Percentiles rank a stretch among this genome's conserved stretches.
These are phyloP conservation scores for Chiroxiphia lanceolata DNA, from an alignment of 2,797 vertebrate species.

Conservation along the genomic window DNA sequence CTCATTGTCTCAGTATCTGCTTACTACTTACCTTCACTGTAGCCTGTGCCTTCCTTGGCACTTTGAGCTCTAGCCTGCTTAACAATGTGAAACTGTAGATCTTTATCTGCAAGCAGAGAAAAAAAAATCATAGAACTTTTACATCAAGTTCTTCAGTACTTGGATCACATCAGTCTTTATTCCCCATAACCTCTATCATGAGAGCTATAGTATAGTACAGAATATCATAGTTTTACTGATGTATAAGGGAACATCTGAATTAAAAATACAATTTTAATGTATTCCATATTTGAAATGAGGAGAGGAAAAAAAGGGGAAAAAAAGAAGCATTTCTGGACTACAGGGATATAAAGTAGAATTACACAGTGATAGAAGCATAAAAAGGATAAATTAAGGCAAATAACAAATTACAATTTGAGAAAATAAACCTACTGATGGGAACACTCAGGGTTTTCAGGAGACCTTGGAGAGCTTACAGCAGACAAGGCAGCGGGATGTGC, in stretches of 20 bases:
- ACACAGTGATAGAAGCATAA: rapidly evolving
- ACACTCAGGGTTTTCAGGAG: background rate
- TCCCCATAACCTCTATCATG: background rate
- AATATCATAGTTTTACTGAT: background rate
- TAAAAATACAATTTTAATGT: background rate
- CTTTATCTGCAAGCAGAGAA: slow-evolving; percentile 80
- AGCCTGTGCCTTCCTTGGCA: slow-evolving; percentile 80
- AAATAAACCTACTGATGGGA: background rate
- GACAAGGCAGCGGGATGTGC: rapidly evolving
- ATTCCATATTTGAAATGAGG: background rate
- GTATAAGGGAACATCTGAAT: background rate
- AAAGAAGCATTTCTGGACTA: background rate
- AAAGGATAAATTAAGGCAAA: background rate
- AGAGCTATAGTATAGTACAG: background rate
- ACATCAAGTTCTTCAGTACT: background rate
- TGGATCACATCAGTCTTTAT: background rate
- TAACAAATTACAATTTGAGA: background rate
- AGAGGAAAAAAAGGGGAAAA: rapidly evolving
- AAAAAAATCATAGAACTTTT: background rate
- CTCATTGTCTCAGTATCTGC: background rate
- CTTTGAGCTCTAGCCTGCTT: slow-evolving; percentile 81
- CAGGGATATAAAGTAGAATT: background rate
- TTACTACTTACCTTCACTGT: slow-evolving; percentile 82
- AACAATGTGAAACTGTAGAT: slow-evolving; percentile 86
- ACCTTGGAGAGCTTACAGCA: background rate